Conservation (phyloP, 2,888 invertebrate species). For the Tanytarsus gracilentus region DNA sequence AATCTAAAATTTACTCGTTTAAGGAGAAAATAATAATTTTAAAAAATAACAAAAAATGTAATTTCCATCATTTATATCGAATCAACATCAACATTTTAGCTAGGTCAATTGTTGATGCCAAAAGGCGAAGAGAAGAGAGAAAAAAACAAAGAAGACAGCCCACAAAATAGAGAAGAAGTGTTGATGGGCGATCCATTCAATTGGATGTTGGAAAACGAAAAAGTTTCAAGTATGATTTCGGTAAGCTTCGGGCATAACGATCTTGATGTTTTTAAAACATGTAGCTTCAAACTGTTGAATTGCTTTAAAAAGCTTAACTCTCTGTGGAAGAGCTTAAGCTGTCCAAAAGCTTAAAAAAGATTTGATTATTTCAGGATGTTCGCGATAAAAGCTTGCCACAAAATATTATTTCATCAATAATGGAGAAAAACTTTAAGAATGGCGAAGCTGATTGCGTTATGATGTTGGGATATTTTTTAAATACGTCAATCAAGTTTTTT, state of each 20-base stretch:
- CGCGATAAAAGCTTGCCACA: neutral
- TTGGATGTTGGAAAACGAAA: conserved; percentile 11
- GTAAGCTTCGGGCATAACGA: no score
- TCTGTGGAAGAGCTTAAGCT: no score
- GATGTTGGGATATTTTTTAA: no score
- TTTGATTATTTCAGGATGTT: conserved; percentile 14
- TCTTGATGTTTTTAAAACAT: neutral
- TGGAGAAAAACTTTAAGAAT: neutral
- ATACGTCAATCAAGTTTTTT: no score
- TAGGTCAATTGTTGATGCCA: conserved; percentile 5
- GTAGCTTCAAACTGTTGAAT: neutral
- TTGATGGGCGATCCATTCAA: neutral
- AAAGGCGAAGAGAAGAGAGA: neutral
- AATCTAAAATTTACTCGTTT: no score
- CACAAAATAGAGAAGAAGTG: neutral
- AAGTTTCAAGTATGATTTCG: conserved; percentile 2
- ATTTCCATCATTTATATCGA: no score
- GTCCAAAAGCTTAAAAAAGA: neutral
- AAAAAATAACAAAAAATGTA: no score
- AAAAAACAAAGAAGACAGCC: neutral
- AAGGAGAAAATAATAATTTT: no score
- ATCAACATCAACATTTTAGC: conserved; percentile 5
- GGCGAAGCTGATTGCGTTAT: neutral
- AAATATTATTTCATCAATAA: neutral
- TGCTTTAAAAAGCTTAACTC: no score